Evolutionary conservation across 37 sponge, comb jelly and placozoan species (phyloP).

Genomic region (Chondrilla cf. caribensis): DNA sequence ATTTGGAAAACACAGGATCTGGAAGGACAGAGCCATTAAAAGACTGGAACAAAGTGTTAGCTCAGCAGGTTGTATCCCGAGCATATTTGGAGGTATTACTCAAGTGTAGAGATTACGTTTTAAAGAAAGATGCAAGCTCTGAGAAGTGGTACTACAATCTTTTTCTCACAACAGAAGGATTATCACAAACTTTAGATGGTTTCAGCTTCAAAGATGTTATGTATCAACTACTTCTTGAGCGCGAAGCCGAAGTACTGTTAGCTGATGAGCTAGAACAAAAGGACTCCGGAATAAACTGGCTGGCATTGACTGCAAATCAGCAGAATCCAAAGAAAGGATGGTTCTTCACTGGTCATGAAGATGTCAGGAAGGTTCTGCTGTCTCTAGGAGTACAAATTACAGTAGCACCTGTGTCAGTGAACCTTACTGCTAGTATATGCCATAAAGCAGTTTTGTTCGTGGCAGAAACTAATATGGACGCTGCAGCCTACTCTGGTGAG

Average conservation of each 20-base stretch:
- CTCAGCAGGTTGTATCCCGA: conserved; percentile 16
- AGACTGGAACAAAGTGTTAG: conserved; percentile 41
- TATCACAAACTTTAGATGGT: not conserved
- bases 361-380: conserved; percentile 10
- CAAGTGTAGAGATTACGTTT: conserved; percentile 11
- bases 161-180: conserved; percentile 13
- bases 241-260: not conserved
- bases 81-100: conserved; percentile 41
- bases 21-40: not conserved
- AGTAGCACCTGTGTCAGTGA: conserved; percentile 7
- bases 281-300: not conserved
- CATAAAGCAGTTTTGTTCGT: too few species aligned
- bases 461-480: too few species aligned
- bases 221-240: not conserved
- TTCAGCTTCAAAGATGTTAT: conserved; percentile 6
- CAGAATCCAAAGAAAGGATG: conserved; percentile 9
- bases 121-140: not conserved
- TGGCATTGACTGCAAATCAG: conserved; percentile 1
- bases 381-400: conserved; percentile 38
- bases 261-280: not conserved
- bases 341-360: not conserved
- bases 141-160: conserved; percentile 40
- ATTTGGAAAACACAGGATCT: conserved; percentile 27
- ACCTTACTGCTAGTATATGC: not conserved
- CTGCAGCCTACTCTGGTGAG: not conserved